Evolutionary conservation across 2,888 invertebrate genomes (phyloP).

Genomic region (Dione vanillae): DNA sequence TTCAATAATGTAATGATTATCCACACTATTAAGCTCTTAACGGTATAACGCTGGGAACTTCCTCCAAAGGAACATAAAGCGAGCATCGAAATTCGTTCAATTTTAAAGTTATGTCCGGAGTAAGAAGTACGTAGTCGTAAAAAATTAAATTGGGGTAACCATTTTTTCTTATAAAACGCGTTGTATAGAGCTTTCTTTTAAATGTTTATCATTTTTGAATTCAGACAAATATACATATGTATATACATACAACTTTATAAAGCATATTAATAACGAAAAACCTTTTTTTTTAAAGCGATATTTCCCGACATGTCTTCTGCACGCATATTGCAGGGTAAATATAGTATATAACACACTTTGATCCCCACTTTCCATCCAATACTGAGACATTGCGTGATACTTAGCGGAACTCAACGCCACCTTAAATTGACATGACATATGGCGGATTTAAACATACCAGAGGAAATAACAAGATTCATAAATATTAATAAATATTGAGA

Average conservation of each 20-base stretch:
- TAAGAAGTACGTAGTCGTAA: conserved; percentile 47
- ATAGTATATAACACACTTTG: background rate
- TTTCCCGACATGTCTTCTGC: no score
- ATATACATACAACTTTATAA: no score
- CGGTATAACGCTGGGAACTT: conserved; percentile 41
- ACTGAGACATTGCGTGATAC: background rate
- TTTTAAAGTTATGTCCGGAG: conserved; percentile 51
- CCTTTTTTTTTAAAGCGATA: no score
- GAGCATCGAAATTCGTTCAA: conserved; percentile 48
- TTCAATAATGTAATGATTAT: conserved; percentile 33
- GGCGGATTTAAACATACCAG: background rate
- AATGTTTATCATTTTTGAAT: conserved; percentile 10
- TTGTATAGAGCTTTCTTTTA: conserved; percentile 35
- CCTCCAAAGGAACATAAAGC: conserved; percentile 47
- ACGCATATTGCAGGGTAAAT: no score
- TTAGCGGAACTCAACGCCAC: background rate
- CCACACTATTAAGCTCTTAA: conserved; percentile 31
- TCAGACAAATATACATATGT: no score
- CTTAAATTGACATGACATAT: background rate
- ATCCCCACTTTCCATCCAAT: background rate
- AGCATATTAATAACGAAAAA: no score
- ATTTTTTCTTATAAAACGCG: conserved; percentile 45
- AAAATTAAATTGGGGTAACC: conserved; percentile 49
- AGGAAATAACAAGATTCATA: no score
- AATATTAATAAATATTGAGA: no score